Base-by-base conservation (phyloP, 2,113 vertebrate genomes). In the Alethe diademata region DNA sequence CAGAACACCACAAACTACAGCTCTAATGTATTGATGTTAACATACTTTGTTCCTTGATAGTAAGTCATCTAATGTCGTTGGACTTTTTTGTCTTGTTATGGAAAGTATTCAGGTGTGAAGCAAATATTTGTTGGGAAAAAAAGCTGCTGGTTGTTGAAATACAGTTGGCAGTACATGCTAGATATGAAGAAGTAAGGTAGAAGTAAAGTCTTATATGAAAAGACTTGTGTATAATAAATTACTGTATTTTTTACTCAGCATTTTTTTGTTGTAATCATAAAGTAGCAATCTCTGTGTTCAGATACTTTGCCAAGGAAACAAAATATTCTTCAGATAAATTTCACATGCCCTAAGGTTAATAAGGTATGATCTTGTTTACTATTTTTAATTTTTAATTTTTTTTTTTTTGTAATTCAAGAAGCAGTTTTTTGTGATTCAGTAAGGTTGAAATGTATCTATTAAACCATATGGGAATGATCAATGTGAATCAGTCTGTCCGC, bases 321-420 rank as follows among this genome's bases (percentile, higher is more conserved):
- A 95, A 88, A 75, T 74, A 73, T 56, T 97, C 95, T 98, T 97
- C 91, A 92, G 97, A 95, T 98, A 96, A 98, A 97, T 97, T 98
- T 98, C 95, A 94, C 62, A 78, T 97, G 96, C 97, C 76, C 97
- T 98, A 97, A 97, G 51, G 69, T 93, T 95, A 90, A 81, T 90
- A 86, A 92, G 26, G 18, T 65, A 96, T 98, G 97, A 94, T 97
- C 97, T 96, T 89, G 64, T 96, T 97, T 97, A 94, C 95, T 97
- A 6, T 97, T 97, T 70, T 87, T 71, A 12, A 51, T 51, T 51
- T 51, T 51, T 51, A 83, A 95, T 50, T 98, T 96, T 97, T 91
- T 96, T 93, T 97, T 96, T 97, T 95, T 97, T 95, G 97, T 86
- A 97, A 97, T 96, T 96, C 94, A 97, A 96, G 97, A 98, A 98